Base-by-base conservation (phyloP, 2,888 invertebrate species). In the Leptogaster cylindrica region DNA sequence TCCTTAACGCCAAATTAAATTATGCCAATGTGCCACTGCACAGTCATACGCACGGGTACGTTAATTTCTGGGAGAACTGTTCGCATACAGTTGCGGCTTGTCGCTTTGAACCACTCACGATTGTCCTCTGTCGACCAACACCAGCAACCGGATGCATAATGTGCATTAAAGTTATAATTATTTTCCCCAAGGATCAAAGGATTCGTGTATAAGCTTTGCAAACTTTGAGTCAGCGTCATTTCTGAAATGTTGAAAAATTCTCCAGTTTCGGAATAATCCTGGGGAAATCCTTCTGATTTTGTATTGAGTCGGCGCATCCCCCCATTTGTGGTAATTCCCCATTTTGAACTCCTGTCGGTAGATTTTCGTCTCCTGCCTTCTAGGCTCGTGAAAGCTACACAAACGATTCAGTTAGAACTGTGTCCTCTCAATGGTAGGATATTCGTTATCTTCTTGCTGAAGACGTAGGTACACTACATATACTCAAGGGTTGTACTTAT, bases 361-460 rank as follows among this genome's bases (percentile, higher is more conserved):
- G 64, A 76, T 70, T 73, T 73, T 64, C 69, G 27, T 44, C 48
- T 48, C 48, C 48, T 48, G 27, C 44, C 61, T 61, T 36, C 58
- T 41, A 27, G 27, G 41, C 27, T 14, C 44, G 16, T 44, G 61
- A 64, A 64, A 64, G 64, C 64, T 64, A 64, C 23, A 20, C 27
- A 50, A 65, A 65, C 27, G 50, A 39, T 78, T 81, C 80, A 80
- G 80, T 80, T 79, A 78, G 77, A 80, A 80, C 79, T 80, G 78
- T 79, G 80, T 79, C 81, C 78, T 81, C 80, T 78, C 78, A 78
- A 77, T 78, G 80, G 79, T 79, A 81, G 80, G 80, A 80, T 80
- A 80, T 80, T 80, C 78, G 80, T 80, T 79, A 78, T 77, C 78
- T 80, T 80, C 78, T 31, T 52, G 8, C 27, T 52, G 55, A 27